Evolutionary conservation across 2,888 invertebrate species (phyloP), one percentile per base, ranked within the genome.

Genomic region (Scaptomyza tumidula): DNA sequence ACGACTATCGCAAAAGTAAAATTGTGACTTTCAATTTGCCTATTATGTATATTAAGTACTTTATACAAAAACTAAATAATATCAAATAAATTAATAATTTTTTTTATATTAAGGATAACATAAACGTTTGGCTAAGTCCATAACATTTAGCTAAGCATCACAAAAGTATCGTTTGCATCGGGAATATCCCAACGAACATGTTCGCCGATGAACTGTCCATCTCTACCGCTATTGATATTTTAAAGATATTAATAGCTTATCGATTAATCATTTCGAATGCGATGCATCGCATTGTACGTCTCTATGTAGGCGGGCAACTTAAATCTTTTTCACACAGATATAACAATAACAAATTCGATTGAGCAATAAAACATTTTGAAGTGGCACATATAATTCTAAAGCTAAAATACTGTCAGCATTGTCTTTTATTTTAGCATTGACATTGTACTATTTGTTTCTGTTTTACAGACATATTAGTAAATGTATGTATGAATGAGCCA

Each of bases 1-100:
- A 46, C 48, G 13, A 43, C 37, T 43, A 55, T 41, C 41, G 27
- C 14, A 13, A 49, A 19, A 35, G 1, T 9, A 37, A 39, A 46
- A 3, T 2, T 39, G 3, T 39, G 39, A 14, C 3, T 14, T 14
- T 2, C 9, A 14, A 14, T 2, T n/a, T 6, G 7, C n/a, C 9
- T 3, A 1, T 2, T 6, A 39, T 7, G 14, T 39, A 2, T 39
- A 39, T 33, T 11, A 3, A 33, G 10, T 5, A 35, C 33, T 33
- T 33, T 29, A 29, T 5, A 29, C 7, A 29, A 0, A 7, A 10
- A 33, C 1, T 33, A 33, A 10, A 10, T 1, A 9, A 6, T 29
- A 29, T 29, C 10, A 33, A 10, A 9, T 10, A 33, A 10, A 33
- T 33, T 6, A 9, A 10, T 33, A 10, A 10, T 33, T 10, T 3